Conservation (phyloP, 1,140 invertebrate species). For the Musca domestica region DNA sequence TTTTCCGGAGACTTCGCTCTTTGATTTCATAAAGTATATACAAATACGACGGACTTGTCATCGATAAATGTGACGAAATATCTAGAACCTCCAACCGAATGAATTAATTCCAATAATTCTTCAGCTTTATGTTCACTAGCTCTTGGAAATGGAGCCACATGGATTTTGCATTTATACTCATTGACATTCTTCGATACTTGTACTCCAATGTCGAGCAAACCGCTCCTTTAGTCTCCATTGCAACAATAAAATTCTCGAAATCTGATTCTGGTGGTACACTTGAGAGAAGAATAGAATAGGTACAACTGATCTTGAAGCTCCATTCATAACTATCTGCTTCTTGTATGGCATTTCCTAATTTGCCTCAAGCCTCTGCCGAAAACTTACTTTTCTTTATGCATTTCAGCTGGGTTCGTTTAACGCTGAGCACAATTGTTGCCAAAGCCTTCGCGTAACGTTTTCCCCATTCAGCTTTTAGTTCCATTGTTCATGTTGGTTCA, state of each 20-base stretch:
- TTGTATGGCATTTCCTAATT: not conserved
- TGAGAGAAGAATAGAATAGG: constrained; percentile 14
- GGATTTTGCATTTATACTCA: constrained; percentile 37
- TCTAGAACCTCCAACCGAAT: too few species aligned
- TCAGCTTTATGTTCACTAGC: too few species aligned
- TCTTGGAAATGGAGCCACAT: constrained; percentile 49
- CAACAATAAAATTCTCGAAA: constrained; percentile 24
- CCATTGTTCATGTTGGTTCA: not conserved
- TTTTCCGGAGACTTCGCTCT: constrained; percentile 30
- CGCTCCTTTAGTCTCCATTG: constrained; percentile 12
- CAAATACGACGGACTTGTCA: constrained; percentile 45
- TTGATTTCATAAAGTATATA: constrained; percentile 49
- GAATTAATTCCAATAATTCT: too few species aligned
- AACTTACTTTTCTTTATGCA: constrained; percentile 6
- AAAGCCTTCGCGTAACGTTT: constrained; percentile 10
- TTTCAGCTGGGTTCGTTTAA: not conserved
- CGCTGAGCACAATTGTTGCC: constrained; percentile 9
- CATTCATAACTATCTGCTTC: not conserved
- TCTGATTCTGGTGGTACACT: constrained; percentile 9
- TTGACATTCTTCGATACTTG: not conserved
- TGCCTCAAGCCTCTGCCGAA: constrained; percentile 1
- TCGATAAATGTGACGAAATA: too few species aligned
- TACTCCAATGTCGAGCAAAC: not conserved
- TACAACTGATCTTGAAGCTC: constrained; percentile 11
- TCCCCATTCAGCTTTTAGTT: not conserved